Base-by-base conservation (phyloP, 2,888 invertebrate species). In the Amblyjoppa fuscipennis region DNA sequence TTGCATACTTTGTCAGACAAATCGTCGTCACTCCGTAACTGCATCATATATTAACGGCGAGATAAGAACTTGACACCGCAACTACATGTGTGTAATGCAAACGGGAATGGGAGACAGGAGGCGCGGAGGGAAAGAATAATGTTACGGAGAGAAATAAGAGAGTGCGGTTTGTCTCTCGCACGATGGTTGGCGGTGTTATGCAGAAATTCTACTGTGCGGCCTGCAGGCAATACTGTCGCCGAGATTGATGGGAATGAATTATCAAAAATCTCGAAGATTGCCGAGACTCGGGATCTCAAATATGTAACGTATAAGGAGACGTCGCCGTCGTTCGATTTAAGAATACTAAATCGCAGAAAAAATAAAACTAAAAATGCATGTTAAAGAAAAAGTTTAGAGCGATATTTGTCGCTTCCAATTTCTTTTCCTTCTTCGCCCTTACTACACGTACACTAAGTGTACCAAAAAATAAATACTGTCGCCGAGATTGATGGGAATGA, bases 21-120 rank as follows among this genome's bases (percentile, higher is more conserved):
- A 80, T 80, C 80, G 80, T 80, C 73, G 80, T 80, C 66, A 64
- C 73, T 51, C 45, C 68, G 73, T 68, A 59, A 68, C 81, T 68
- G 28, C 74, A 53, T 59, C 73, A 74, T 81, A 81, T 81, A 81
- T 81, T 74, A 81, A 53, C 28, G 28, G 31, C 9, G 74, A 81
- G 81, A 81, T 81, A 81, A 81, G 81, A 81, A 81, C 81, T 81
- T 73, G 81, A 74, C 81, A 69, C 74, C 51, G 74, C 20, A 56
- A 53, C 73, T 53, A 51, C 64, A 51, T 64, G 16, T 64, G 31
- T 20, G 68, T 59, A 53, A 74, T 74, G 49, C 49, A 74, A 74
- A 81, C 59, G 74, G 9, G 66, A 49, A 68, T 9, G 56, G 45
- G 3, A 80, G 74, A 74, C 31, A 80, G 28, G 34, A 34, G n/a